Evolutionary conservation across 1,140 invertebrate species (phyloP), one percentile per base, ranked within the genome.

Genomic region (Brachionus asplanchnoidis): DNA sequence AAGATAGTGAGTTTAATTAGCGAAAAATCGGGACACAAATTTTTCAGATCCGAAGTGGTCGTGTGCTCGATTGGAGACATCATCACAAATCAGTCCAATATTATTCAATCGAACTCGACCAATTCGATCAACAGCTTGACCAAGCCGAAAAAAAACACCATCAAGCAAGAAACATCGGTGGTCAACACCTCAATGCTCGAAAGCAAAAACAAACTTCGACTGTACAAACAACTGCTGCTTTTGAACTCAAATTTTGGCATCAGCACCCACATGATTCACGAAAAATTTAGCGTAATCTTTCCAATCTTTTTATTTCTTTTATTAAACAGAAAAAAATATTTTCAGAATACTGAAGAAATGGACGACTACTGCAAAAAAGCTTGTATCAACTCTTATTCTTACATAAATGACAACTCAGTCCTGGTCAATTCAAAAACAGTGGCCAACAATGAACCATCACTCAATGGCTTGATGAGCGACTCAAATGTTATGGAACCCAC

Each of bases 281-380:
- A 82, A 44, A 82, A 68, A 44, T 82, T 77, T 46, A 53, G 9
- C 40, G 70, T 75, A 42, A 68, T 14, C 4, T 14, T 68, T 28
- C 1, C 5, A 28, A 28, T 7, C 2, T 36, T 36, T 36, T 36
- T 6, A 68, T 23, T 8, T 42, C 17, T 73, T 40, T 9, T 23
- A 68, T 68, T 65, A 14, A 65, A 9, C 17, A 65, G 17, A 20
- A 8, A 20, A n/a, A n/a, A 20, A n/a, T 65, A 3, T 65, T 65
- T 28, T 28, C 44, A 65, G 56, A 82, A 20, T 44, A 82, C 20
- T 5, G 79, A 82, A 9, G 79, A 82, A 65, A 46, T 68, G 46
- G 79, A 82, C 42, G 79, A 82, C 1, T 82, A 82, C 56, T 82
- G 79, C 23, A 82, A 82, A 68, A 11, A 60, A 20, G 26, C 56